phyloP scores from a whole-genome alignment of 2,113 vertebrate species.

The Carettochelys insculpta region DNA sequence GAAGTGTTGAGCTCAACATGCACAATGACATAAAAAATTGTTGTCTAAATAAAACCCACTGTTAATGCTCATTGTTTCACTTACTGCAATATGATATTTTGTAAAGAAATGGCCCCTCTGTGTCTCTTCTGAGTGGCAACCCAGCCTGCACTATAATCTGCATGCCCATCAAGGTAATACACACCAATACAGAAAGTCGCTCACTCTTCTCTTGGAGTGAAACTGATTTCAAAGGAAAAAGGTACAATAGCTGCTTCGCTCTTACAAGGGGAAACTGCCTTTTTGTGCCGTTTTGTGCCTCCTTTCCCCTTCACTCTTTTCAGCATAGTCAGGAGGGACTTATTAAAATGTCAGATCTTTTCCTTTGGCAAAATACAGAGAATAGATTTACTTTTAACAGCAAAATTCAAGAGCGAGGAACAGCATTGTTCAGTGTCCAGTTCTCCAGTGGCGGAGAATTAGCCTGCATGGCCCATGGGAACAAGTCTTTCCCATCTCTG shows the following conservation, averaged over 20 bases:
- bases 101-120: constrained; percentile 22
- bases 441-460: background rate
- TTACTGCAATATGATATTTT: background rate
- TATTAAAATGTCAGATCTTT: background rate
- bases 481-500: background rate
- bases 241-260: background rate
- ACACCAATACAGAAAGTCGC: background rate
- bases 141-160: background rate
- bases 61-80: constrained; percentile 34
- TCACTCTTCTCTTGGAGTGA: constrained; percentile 7
- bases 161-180: background rate
- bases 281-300: background rate
- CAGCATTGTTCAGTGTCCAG: background rate
- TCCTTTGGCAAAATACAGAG: background rate
- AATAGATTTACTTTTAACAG: background rate
- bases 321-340: background rate
- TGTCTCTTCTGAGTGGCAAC: constrained; percentile 16
- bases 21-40: constrained; percentile 14
- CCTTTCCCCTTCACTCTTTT: background rate
- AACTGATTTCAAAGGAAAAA: background rate
- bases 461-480: background rate
- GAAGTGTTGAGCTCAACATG: constrained; percentile 21
- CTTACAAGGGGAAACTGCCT: background rate
- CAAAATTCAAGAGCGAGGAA: background rate
- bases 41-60: constrained; percentile 29